Percentiles rank a stretch among this genome's conserved stretches.
Evolutionary conservation across 2,888 invertebrate species (phyloP).

Genomic region (Sarcophaga caerulescens): DNA sequence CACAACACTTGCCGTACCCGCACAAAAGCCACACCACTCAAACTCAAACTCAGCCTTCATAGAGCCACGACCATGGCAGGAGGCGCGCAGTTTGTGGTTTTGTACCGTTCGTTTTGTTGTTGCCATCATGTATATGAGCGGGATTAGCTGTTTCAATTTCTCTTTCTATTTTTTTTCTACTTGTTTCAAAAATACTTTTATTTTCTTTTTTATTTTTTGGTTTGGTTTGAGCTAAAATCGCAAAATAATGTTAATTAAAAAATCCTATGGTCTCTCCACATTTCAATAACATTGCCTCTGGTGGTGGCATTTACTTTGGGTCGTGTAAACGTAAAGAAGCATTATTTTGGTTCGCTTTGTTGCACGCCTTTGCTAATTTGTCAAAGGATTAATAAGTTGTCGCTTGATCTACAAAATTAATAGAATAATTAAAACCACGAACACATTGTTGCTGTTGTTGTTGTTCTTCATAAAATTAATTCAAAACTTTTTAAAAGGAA

Average conservation of each 20-base stretch:
- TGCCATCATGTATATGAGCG: constrained; percentile 34
- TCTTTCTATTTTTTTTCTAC: not conserved
- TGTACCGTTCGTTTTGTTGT: constrained; percentile 60
- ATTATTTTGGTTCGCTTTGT: not conserved
- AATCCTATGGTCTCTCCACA: constrained; percentile 35
- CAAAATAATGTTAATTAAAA: constrained; percentile 56
- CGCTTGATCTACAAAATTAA: not conserved
- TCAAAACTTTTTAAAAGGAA: too few species aligned
- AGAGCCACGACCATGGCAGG: constrained; percentile 23
- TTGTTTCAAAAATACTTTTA: not conserved
- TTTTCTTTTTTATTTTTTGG: not conserved
- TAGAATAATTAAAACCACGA: not conserved
- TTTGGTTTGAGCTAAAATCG: not conserved
- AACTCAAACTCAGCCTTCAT: not conserved
- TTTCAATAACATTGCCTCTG: constrained; percentile 15
- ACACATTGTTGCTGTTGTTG: not conserved
- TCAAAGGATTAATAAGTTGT: constrained; percentile 37
- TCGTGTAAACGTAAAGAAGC: too few species aligned
- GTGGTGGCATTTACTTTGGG: not conserved
- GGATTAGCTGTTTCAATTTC: constrained; percentile 48
- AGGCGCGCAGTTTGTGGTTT: constrained; percentile 60
- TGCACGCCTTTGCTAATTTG: not conserved
- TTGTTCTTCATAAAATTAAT: too few species aligned
- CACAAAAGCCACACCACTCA: not conserved
- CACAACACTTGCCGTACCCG: constrained; percentile 20